Percentiles rank a stretch among this genome's conserved stretches.
phyloP scores from a whole-genome alignment of 2,113 vertebrate species.

The Atractosteus spatula region DNA sequence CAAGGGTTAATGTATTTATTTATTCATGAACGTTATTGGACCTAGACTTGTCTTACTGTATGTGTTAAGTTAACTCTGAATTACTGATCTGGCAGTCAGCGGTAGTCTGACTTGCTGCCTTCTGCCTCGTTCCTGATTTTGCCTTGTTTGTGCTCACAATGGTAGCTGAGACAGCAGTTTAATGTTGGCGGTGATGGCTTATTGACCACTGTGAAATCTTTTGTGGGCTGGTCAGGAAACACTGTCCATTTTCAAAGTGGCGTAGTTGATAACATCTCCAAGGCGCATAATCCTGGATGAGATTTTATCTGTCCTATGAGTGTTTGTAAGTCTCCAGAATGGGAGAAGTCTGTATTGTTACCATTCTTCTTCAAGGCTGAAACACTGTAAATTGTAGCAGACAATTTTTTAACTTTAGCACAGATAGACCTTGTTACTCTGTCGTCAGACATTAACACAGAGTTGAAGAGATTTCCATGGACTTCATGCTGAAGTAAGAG shows the following conservation, averaged over 20 bases:
- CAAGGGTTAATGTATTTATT: no score
- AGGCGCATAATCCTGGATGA: slow-evolving; percentile 12
- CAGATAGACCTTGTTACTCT: slow-evolving; percentile 11
- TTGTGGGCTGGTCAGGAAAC: slow-evolving; percentile 14
- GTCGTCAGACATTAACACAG: slow-evolving; percentile 20
- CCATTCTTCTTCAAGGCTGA: neutral
- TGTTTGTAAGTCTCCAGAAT: slow-evolving; percentile 2
- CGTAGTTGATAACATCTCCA: slow-evolving; percentile 18
- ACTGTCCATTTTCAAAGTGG: neutral
- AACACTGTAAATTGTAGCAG: slow-evolving; percentile 12
- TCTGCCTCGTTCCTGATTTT: no score
- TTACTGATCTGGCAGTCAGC: no score
- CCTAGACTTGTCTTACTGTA: no score
- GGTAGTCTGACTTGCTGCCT: no score
- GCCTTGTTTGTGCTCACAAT: no score
- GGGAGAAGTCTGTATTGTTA: neutral
- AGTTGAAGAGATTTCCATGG: slow-evolving; percentile 12
- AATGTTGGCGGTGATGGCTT: slow-evolving; percentile 11
- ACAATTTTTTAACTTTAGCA: slow-evolving; percentile 10
- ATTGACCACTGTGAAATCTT: slow-evolving; percentile 10
- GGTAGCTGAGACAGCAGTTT: no score
- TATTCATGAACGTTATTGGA: no score
- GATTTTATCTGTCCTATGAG: slow-evolving; percentile 20
- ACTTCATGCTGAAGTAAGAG: slow-evolving; percentile 23
- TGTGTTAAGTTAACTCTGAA: no score